A percentile compares a stretch with the other conserved stretches of the same genome.
These are phyloP conservation scores for Scophthalmus maximus DNA, from an alignment of 2,113 vertebrate species.

Conservation along the genomic window DNA sequence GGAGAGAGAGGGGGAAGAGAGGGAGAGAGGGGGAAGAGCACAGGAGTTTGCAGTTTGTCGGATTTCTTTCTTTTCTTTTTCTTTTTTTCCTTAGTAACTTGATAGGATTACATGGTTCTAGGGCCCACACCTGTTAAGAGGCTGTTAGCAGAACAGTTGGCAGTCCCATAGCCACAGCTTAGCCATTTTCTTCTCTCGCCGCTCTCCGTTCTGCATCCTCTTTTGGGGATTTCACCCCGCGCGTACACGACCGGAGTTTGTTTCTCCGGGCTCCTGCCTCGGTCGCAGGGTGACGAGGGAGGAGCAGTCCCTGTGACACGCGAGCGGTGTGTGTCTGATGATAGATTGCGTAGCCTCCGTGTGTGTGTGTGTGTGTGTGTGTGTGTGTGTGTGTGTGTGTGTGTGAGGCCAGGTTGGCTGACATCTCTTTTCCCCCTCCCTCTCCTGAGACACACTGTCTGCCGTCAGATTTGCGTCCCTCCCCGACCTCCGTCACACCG, in stretches of 20 bases:
- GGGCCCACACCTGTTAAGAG: constrained; percentile 86
- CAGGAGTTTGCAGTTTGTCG: constrained; percentile 82
- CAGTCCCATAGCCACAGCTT: constrained; percentile 78
- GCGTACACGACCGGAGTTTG: constrained; percentile 47
- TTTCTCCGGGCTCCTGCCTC: constrained; percentile 49
- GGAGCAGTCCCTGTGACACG: constrained; percentile 47
- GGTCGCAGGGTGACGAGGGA: constrained; percentile 37
- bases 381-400: constrained; percentile 24
- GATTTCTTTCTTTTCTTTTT: constrained; percentile 73
- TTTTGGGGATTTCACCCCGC: constrained; percentile 72
- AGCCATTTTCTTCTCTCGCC: constrained; percentile 63
- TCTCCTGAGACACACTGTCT: constrained; percentile 64
- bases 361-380: constrained; percentile 3
- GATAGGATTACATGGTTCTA: constrained; percentile 86
- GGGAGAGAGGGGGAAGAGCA: constrained; percentile 39
- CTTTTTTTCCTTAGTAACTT: constrained; percentile 81
- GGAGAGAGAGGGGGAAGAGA: constrained; percentile 4
- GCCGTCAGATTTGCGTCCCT: constrained; percentile 64
- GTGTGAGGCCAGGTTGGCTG: constrained; percentile 44
- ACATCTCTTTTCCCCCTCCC: constrained; percentile 63
- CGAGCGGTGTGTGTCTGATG: constrained; percentile 64
- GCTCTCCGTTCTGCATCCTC: constrained; percentile 56
- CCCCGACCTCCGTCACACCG: constrained; percentile 50
- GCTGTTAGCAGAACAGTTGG: constrained; percentile 86
- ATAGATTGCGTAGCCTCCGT: constrained; percentile 15